These are phyloP conservation scores for Cyaniris semiargus DNA, from an alignment of 2,888 invertebrate genomes.

Conservation along the genomic window DNA sequence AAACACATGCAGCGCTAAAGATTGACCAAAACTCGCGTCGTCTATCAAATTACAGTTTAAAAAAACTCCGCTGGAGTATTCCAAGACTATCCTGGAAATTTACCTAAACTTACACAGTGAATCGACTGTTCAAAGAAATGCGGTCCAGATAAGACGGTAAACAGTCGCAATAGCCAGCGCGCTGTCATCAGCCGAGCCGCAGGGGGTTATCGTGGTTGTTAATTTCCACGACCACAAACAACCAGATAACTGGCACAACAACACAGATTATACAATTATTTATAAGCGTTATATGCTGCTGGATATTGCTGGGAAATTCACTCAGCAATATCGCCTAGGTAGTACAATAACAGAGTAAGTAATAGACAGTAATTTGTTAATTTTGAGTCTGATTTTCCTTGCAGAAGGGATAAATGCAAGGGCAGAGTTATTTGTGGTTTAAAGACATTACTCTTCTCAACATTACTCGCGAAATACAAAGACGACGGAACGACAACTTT, in stretches of 20 bases:
- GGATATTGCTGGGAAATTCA: not conserved
- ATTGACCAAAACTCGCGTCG: too few relatives aligned
- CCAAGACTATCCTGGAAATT: not conserved
- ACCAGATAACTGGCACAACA: constrained; percentile 52
- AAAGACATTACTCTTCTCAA: not conserved
- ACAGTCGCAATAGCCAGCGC: constrained; percentile 48
- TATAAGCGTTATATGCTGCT: constrained; percentile 11
- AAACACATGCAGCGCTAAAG: not conserved
- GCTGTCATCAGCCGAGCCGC: constrained; percentile 64
- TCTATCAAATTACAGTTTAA: too few relatives aligned
- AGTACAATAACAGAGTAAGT: too few relatives aligned
- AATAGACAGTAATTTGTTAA: not conserved
- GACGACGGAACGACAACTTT: not conserved
- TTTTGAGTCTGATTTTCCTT: not conserved
- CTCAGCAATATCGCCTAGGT: too few relatives aligned
- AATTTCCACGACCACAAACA: constrained; percentile 69
- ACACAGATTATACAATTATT: constrained; percentile 26
- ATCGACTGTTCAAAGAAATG: not conserved
- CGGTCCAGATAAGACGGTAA: constrained; percentile 23
- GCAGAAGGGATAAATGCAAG: too few relatives aligned
- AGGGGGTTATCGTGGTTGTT: constrained; percentile 70
- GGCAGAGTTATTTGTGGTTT: not conserved
- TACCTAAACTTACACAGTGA: not conserved
- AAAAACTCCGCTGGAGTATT: too few relatives aligned
- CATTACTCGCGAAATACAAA: not conserved